A percentile compares a stretch with the other conserved stretches of the same genome.
Conservation (phyloP, 2,888 invertebrate genomes). For the Chromoteleia sp. region DNA sequence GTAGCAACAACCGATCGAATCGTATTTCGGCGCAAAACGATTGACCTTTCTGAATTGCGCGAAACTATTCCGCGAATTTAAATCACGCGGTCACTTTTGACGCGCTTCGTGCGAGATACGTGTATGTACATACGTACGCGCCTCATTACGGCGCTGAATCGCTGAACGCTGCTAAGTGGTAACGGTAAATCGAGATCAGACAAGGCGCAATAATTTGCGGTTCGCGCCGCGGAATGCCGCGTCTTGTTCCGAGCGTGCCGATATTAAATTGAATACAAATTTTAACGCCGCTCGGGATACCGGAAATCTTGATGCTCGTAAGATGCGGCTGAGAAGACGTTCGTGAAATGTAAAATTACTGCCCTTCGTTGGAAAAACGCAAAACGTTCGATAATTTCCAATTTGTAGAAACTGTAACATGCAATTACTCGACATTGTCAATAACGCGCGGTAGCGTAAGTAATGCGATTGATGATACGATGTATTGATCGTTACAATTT, state of each 20-base stretch:
- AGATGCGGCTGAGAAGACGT: slow-evolving; percentile 9
- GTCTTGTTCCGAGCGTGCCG: slow-evolving; percentile 66
- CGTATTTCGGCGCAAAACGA: slow-evolving; percentile 23
- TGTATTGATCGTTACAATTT: no score
- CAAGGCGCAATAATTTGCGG: slow-evolving; percentile 72
- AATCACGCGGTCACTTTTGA: slow-evolving; percentile 60
- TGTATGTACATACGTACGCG: slow-evolving; percentile 34
- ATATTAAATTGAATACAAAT: slow-evolving; percentile 70
- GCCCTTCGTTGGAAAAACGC: not conserved
- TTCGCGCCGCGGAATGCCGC: slow-evolving; percentile 68
- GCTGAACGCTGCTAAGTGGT: slow-evolving; percentile 68
- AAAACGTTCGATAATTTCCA: slow-evolving; percentile 4
- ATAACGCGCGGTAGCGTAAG: no score
- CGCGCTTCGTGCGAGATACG: slow-evolving; percentile 22
- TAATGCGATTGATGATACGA: no score
- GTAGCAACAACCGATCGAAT: slow-evolving; percentile 38
- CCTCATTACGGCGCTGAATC: slow-evolving; percentile 65
- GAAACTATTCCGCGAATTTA: slow-evolving; percentile 53
- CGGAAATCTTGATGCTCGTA: slow-evolving; percentile 50
- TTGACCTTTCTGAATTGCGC: slow-evolving; percentile 38
- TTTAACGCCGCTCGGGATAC: slow-evolving; percentile 54
- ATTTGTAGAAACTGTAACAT: slow-evolving; percentile 2
- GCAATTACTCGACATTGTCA: slow-evolving; percentile 3
- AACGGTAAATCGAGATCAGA: slow-evolving; percentile 78
- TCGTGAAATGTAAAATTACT: slow-evolving; percentile 16